Base-by-base conservation (phyloP, 2,888 invertebrate genomes). In the Drosophila histrio region DNA sequence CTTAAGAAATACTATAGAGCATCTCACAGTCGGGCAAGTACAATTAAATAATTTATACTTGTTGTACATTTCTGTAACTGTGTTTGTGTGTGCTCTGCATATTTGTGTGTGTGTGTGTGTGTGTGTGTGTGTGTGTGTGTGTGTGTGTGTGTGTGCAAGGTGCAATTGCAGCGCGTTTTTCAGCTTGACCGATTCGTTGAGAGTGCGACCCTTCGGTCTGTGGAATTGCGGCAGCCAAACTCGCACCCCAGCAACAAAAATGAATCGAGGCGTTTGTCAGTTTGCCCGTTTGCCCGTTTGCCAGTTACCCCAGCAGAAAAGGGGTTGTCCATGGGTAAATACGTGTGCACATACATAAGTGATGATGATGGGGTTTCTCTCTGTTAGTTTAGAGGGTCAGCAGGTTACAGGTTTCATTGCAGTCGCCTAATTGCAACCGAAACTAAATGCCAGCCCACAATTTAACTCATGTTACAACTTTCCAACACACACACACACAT, bases 151-250 rank as follows among this genome's bases (percentile, higher is more conserved):
- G 70, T 65, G 34, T 69, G 58, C 68, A 73, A 78, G 73, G 89
- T 86, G 89, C 86, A 86, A 88, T 89, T 88, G 89, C 87, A 79
- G 74, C 70, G 67, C 67, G 77, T 88, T 86, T 86, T 86, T 89
- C 89, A 89, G 86, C 87, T 89, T 86, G 87, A 88, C 87, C 86
- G 89, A 88, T 81, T 89, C 84, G 76, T 69, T 17, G 43, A 58
- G 75, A 56, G 68, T 67, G 61, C 60, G 79, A 80, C 86, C 79
- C 72, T 63, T 56, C 34, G 54, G 59, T 65, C 66, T 57, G 30
- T 60, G 13, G 36, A 50, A 68, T 67, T 63, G 84, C 76, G 76
- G 62, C 82, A 79, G 56, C 7, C 26, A 17, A 34, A 34, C 87
- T 88, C 60, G 87, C 87, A 79, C 77, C 80, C 85, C 66, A 72